Percentiles rank a stretch among this genome's conserved stretches.
Conservation (phyloP, 2,113 vertebrate genomes). For the Pseudonaja textilis region DNA sequence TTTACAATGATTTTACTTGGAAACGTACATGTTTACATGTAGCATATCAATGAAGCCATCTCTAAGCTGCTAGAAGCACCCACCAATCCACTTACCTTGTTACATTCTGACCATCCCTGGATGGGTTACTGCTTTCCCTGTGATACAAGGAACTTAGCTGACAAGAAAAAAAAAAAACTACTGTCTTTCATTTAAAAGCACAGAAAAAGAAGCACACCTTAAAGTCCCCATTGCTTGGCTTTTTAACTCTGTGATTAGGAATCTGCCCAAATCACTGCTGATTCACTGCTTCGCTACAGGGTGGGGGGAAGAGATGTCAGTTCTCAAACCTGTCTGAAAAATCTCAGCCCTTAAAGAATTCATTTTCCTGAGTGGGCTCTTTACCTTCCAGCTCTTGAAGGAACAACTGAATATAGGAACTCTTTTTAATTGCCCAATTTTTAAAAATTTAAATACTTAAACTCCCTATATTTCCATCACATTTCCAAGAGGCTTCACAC, state of each 20-base stretch:
- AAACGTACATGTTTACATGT: not conserved
- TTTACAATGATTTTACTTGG: not conserved
- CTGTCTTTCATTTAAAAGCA: not conserved
- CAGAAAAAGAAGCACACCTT: not conserved
- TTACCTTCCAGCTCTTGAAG: not conserved
- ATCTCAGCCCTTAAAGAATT: not conserved
- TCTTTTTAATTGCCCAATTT: not conserved
- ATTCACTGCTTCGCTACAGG: not conserved
- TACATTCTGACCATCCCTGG: not conserved
- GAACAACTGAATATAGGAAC: not conserved
- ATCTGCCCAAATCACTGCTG: not conserved
- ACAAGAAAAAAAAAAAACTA: not conserved
- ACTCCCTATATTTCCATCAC: not conserved
- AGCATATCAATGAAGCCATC: not conserved
- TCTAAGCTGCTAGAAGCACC: not conserved
- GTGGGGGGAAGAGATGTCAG: not conserved
- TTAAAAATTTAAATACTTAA: not conserved
- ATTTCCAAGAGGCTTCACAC: not conserved
- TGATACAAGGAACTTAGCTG: not conserved
- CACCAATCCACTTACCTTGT: not conserved
- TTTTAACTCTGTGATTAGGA: not conserved
- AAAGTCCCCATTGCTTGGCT: not conserved
- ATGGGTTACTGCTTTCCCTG: not conserved
- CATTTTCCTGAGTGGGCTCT: not conserved
- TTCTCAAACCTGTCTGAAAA: not conserved